Percentiles rank a stretch among this genome's conserved stretches.
These are phyloP conservation scores for Danionella dracula DNA, from an alignment of 2,797 vertebrate species.

Conservation along the genomic window DNA sequence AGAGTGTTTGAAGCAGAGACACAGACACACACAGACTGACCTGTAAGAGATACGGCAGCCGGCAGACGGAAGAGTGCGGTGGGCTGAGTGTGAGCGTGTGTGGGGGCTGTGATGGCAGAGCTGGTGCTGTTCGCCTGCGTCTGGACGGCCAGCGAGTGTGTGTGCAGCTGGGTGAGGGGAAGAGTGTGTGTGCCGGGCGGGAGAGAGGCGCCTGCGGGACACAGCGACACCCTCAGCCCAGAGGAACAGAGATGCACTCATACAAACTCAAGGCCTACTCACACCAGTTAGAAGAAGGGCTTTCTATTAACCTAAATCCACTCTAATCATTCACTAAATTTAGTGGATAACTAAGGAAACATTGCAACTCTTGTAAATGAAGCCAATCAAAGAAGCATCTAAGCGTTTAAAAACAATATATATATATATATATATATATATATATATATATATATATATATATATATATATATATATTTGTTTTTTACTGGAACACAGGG, in stretches of 20 bases:
- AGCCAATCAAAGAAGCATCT: too few species aligned
- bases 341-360: too few species aligned
- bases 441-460: too few species aligned
- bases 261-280: background rate
- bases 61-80: constrained; percentile 64
- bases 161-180: constrained; percentile 68
- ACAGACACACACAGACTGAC: constrained; percentile 46
- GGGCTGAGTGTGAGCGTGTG: constrained; percentile 53
- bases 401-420: too few species aligned
- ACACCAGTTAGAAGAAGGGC: too few species aligned
- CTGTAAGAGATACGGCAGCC: constrained; percentile 63
- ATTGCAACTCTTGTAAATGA: too few species aligned
- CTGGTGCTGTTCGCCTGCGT: constrained; percentile 15
- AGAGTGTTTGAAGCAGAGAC: background rate
- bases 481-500: too few species aligned
- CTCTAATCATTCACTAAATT: too few species aligned
- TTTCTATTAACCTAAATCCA: too few species aligned
- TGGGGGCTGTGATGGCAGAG: background rate
- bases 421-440: too few species aligned
- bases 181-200: constrained; percentile 64
- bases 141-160: constrained; percentile 51
- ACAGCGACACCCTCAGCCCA: constrained; percentile 24
- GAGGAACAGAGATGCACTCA: background rate
- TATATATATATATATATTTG: too few species aligned
- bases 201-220: constrained; percentile 61